Evolutionary conservation across 1,140 invertebrate genomes (phyloP), one percentile per base, ranked within the genome.

Genomic region (Dendrolimus kikuchii): DNA sequence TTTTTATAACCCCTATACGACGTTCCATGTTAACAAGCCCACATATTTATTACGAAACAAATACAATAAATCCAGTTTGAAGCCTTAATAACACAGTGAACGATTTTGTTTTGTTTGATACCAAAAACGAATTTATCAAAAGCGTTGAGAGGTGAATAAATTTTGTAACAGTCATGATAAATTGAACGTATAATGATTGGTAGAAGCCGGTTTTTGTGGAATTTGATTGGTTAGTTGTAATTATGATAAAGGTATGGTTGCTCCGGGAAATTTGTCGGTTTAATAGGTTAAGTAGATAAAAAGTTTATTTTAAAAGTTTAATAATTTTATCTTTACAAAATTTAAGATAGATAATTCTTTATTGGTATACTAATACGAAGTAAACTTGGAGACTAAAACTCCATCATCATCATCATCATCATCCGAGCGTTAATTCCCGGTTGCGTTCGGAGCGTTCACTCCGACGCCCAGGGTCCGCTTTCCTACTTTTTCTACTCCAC

Each of bases 1-100:
- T 77, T 72, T 68, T 64, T 67, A 73, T 70, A 66, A 60, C 51
- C 62, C 57, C 51, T 60, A 48, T 49, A 66, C 64, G 64, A 47
- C 59, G 47, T 55, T 55, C 63, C 58, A 66, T 56, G 54, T 57
- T 76, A 79, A 73, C 71, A 75, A 68, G 56, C 52, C 40, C 49
- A 55, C 49, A 68, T 76, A 64, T 78, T 78, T 75, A 75, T 73
- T 64, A 71, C 57, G 48, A 59, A 69, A 72, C 68, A 69, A 67
- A 70, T 47, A 71, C 57, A 60, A 75, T 75, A 74, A 74, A 74
- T 74, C 55, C 56, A 51, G 38, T 63, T 57, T 68, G 60, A 65
- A 61, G 49, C 44, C 55, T 62, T 68, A 68, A 61, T 67, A 67
- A 67, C 43, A 60, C 7, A 58, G 49, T 51, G 43, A 41, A 47